A percentile compares a stretch with the other conserved stretches of the same genome.
phyloP scores from a whole-genome alignment of 1,140 invertebrate genomes.

The Pseudomyrmex cubaensis region DNA sequence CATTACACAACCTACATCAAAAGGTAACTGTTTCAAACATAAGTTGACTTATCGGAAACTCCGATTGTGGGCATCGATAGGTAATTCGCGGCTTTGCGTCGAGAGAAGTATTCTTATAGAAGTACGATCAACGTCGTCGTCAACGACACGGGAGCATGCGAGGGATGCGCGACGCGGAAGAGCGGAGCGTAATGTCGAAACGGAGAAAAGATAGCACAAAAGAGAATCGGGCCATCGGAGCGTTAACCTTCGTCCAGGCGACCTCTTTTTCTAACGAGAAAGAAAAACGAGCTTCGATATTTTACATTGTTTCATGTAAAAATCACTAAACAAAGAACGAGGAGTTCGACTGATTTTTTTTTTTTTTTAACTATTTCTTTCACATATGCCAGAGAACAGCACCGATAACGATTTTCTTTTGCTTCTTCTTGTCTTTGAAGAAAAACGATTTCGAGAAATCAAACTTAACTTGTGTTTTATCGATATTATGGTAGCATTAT shows the following conservation, averaged over 20 bases:
- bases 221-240: conserved; percentile 64
- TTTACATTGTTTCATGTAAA: conserved; percentile 18
- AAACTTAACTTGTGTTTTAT: neutral
- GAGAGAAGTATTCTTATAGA: neutral
- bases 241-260: conserved; percentile 54
- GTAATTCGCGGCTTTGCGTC: neutral
- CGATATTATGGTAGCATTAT: neutral
- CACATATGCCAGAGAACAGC: neutral
- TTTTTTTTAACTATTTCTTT: too few species aligned
- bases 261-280: conserved; percentile 39
- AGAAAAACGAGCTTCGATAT: conserved; percentile 25
- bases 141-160: neutral
- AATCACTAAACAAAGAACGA: neutral
- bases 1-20: neutral
- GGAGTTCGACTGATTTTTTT: neutral
- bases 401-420: neutral
- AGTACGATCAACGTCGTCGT: conserved; percentile 15
- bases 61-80: conserved; percentile 18
- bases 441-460: neutral
- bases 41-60: neutral
- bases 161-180: conserved; percentile 28
- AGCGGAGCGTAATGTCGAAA: conserved; percentile 18
- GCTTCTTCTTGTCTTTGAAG: neutral
- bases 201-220: conserved; percentile 60
- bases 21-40: neutral